Percentiles rank a stretch among this genome's conserved stretches.
Evolutionary conservation across 2,113 vertebrate species (phyloP).

Genomic region (Leptobrachium leishanense): DNA sequence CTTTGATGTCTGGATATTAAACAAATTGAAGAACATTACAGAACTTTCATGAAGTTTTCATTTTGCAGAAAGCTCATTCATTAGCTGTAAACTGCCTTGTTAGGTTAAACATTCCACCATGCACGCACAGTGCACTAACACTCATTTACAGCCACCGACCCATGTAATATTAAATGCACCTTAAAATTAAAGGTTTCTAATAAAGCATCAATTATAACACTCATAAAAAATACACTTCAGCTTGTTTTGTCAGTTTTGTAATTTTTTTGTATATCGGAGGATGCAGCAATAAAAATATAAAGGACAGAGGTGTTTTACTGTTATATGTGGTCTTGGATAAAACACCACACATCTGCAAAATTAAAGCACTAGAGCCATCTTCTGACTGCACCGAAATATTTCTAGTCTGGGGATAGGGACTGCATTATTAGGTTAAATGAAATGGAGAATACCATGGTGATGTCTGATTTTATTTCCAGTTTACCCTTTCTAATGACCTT

Average conservation of each 20-base stretch:
- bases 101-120: conserved; percentile 47
- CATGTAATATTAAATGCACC: conserved; percentile 53
- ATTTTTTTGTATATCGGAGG: conserved; percentile 58
- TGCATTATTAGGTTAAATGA: conserved; percentile 53
- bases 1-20: too few species aligned
- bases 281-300: conserved; percentile 57
- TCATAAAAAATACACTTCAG: neutral
- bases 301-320: conserved; percentile 56
- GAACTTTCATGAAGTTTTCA: too few species aligned
- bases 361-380: conserved; percentile 82
- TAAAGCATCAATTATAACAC: neutral
- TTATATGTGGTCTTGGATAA: conserved; percentile 60
- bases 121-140: neutral
- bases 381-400: conserved; percentile 72
- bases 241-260: conserved; percentile 35
- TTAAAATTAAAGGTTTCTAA: neutral
- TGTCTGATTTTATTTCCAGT: conserved; percentile 56
- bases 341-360: conserved; percentile 66
- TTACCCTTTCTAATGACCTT: conserved; percentile 56
- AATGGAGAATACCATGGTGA: conserved; percentile 42
- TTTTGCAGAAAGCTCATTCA: too few species aligned
- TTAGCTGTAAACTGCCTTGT: too few species aligned
- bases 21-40: neutral
- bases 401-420: conserved; percentile 57
- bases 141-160: conserved; percentile 56